Evolutionary conservation across 2,888 invertebrate species (phyloP).

Genomic region (Serripes groenlandicus): DNA sequence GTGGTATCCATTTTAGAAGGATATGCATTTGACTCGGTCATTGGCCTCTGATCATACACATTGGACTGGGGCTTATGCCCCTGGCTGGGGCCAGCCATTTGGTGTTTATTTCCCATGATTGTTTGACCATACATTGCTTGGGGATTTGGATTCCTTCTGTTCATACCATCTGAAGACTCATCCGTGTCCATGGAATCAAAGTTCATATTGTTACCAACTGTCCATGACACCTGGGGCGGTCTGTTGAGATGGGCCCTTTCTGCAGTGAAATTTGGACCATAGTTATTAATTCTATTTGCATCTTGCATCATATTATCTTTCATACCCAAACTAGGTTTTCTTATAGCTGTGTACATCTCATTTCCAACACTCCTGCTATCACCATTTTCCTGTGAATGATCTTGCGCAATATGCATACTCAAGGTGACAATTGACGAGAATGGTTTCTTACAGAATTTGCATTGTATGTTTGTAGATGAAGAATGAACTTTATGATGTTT

Average conservation of each 20-base stretch:
- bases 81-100: not conserved
- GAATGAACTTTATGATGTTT: constrained; percentile 19
- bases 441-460: constrained; percentile 15
- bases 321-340: not conserved
- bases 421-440: constrained; percentile 13
- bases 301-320: not conserved
- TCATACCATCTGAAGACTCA: not conserved
- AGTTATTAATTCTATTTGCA: not conserved
- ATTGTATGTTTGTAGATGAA: constrained; percentile 1
- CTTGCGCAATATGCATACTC: constrained; percentile 21
- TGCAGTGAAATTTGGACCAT: not conserved
- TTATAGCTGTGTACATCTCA: not conserved
- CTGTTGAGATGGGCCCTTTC: not conserved
- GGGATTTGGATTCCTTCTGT: not conserved
- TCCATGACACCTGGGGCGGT: not conserved
- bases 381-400: constrained; percentile 3
- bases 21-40: not conserved
- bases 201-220: not conserved
- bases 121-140: not conserved
- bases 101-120: not conserved
- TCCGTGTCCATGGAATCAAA: not conserved
- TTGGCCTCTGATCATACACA: too few relatives aligned
- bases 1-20: not conserved
- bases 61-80: not conserved
- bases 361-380: not conserved